A percentile compares a stretch with the other conserved stretches of the same genome.
phyloP scores from a whole-genome alignment of 2,888 invertebrate genomes.

The Meandrusa payeni region DNA sequence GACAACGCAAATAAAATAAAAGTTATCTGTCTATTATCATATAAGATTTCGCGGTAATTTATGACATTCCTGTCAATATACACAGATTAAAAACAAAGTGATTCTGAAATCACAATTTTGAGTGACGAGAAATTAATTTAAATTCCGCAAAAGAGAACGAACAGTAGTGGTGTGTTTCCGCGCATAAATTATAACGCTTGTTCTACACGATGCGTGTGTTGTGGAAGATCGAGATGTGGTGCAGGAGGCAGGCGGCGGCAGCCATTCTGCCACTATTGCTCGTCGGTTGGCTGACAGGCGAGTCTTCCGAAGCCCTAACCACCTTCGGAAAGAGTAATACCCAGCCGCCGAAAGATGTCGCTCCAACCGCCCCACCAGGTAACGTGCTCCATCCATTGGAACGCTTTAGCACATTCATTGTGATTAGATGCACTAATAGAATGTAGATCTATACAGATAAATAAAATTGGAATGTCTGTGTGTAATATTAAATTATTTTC shows the following conservation, averaged over 20 bases:
- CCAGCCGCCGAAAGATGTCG: conserved; percentile 76
- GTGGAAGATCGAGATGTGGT: conserved; percentile 69
- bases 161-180: neutral
- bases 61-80: neutral
- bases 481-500: too few species aligned
- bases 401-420: conserved; percentile 12
- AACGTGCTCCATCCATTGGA: conserved; percentile 39
- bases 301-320: conserved; percentile 82
- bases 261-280: conserved; percentile 62
- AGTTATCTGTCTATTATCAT: too few species aligned
- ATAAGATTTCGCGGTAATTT: conserved; percentile 1
- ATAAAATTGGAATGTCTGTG: too few species aligned
- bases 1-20: too few species aligned
- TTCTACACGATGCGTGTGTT: conserved; percentile 51
- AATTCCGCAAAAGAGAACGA: neutral
- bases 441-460: too few species aligned
- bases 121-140: conserved; percentile 3
- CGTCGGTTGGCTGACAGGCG: conserved; percentile 64
- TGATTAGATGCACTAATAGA: neutral
- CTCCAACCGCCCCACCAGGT: conserved; percentile 82
- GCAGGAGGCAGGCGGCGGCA: conserved; percentile 57
- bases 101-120: neutral
- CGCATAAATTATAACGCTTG: conserved; percentile 11
- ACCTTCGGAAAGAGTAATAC: conserved; percentile 86
- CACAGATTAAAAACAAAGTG: neutral